phyloP scores from a whole-genome alignment of 2,888 invertebrate genomes.

The Geophilus truncorum region DNA sequence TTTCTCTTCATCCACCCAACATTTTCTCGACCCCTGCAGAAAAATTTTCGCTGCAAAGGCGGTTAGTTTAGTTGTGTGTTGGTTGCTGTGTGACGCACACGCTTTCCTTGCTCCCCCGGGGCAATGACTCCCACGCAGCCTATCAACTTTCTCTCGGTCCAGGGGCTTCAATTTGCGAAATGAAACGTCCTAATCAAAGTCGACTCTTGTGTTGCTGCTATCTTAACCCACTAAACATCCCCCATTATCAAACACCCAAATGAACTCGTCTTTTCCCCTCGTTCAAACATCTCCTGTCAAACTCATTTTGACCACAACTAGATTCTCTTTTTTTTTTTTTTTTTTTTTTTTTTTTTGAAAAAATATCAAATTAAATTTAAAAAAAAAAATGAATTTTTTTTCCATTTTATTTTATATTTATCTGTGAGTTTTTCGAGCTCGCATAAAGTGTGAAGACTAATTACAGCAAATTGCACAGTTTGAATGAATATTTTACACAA shows the following conservation, averaged over 20 bases:
- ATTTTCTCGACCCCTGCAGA: not conserved
- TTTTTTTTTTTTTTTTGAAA: too few relatives aligned
- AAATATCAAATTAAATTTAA: too few relatives aligned
- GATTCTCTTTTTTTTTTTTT: too few relatives aligned
- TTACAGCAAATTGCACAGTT: too few relatives aligned
- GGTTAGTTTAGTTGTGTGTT: not conserved
- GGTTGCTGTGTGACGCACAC: not conserved
- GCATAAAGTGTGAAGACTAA: too few relatives aligned
- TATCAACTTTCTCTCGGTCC: constrained; percentile 31
- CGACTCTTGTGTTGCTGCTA: not conserved
- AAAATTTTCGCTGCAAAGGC: not conserved
- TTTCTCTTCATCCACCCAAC: not conserved
- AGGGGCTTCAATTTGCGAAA: constrained; percentile 31
- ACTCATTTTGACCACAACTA: not conserved
- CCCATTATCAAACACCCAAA: not conserved
- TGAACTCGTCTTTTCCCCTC: not conserved
- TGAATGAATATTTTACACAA: too few relatives aligned
- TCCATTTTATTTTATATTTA: too few relatives aligned
- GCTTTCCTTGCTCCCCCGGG: constrained; percentile 3
- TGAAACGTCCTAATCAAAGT: constrained; percentile 30
- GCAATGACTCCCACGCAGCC: constrained; percentile 30
- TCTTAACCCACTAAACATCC: not conserved
- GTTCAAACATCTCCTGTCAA: not conserved
- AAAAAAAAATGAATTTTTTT: too few relatives aligned
- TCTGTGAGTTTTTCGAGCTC: too few relatives aligned